Evolutionary conservation across 2,888 invertebrate species (phyloP), one percentile per base, ranked within the genome.

Genomic region (Sarcophaga variegata): DNA sequence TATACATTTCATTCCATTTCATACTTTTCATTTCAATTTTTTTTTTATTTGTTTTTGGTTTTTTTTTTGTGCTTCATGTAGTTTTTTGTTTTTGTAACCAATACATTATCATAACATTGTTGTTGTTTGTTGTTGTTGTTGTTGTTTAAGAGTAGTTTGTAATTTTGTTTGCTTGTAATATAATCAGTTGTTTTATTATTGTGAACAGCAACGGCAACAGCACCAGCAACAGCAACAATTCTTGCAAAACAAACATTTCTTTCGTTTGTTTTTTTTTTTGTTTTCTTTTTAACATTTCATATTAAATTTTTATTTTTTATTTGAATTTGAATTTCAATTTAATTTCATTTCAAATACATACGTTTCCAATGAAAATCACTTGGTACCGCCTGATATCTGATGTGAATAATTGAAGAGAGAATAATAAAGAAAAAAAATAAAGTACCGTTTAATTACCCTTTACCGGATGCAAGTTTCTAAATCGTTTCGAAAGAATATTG

Each of bases 341-440:
- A 72, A 71, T 27, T 71, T 83, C 60, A 72, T 66, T 83, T 83
- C 17, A 54, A 4, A 12, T 14, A 64, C 59, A 12, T 14, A 64
- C 59, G 76, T 17, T 82, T 77, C 71, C 60, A 72, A 77, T 77
- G 60, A 66, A 71, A 83, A 66, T 77, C 71, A 77, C 77, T 83
- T 77, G 64, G 4, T 49, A 66, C 14, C 66, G 66, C 49, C 71
- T 77, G 60, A 64, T 71, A 77, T 66, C 66, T 60, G 82, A 63
- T 77, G 77, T 66, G 64, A 83, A 71, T 77, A 83, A 77, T 62
- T 49, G 60, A 71, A 77, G 64, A 59, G 45, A 17, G n/a, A 17
- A 17, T 14, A 59, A 17, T 5, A 6, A n/a, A 64, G 5, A 60
- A 2, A 64, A 70, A 64, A 63, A 72, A 20, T 20, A 20, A 77